phyloP scores from a whole-genome alignment of 2,797 vertebrate genomes.

The Esox lucius region DNA sequence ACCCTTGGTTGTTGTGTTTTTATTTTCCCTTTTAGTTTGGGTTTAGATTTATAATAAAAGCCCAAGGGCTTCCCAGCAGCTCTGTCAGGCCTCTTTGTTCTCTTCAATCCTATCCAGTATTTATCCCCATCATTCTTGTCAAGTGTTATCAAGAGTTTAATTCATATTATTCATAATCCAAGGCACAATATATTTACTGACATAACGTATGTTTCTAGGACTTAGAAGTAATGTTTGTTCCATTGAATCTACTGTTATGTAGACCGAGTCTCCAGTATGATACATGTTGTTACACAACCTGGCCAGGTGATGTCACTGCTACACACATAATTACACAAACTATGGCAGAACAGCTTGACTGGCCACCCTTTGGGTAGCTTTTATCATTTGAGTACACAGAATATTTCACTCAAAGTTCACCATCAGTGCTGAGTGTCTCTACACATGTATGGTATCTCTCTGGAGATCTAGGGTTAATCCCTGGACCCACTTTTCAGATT shows the following conservation, averaged over 20 bases:
- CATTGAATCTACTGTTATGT: neutral
- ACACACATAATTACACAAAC: conserved; percentile 7
- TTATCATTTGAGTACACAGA: conserved; percentile 11
- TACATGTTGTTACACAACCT: conserved; percentile 8
- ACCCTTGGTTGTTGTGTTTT: no score
- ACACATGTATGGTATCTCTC: neutral
- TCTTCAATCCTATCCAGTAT: no score
- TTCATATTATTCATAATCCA: neutral
- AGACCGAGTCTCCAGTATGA: neutral
- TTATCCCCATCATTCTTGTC: neutral
- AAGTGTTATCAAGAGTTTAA: neutral
- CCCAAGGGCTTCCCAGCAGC: no score
- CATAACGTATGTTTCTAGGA: neutral
- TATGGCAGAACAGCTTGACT: conserved; percentile 1
- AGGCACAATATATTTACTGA: neutral
- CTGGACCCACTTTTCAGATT: no score
- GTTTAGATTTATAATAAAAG: no score
- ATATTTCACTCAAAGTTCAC: neutral
- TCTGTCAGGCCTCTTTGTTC: no score
- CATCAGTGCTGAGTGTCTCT: neutral
- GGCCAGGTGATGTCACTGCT: conserved; percentile 24
- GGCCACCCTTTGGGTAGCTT: neutral
- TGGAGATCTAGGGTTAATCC: no score
- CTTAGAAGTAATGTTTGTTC: neutral
- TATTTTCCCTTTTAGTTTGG: no score